Percentiles rank a stretch among this genome's conserved stretches.
Conservation (phyloP, 1,140 invertebrate species). For the Papilio machaon region DNA sequence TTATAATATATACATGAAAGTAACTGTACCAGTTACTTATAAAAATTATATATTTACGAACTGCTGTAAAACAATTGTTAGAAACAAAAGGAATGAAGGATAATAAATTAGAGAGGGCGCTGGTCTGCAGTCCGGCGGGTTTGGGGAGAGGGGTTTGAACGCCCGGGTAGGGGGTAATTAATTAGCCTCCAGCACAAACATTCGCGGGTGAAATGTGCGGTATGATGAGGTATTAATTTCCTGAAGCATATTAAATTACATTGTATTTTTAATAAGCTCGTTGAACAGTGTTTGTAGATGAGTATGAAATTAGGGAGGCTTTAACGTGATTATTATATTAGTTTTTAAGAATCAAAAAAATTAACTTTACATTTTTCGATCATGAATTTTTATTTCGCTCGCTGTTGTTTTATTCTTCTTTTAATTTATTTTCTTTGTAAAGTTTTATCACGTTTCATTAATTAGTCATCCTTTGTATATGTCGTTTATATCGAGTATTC, state of each 20-base stretch:
- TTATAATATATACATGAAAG: neutral
- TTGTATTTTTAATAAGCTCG: slow-evolving; percentile 5
- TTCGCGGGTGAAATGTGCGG: neutral
- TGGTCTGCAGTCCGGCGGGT: neutral
- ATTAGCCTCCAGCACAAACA: slow-evolving; percentile 10
- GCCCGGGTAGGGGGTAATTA: neutral
- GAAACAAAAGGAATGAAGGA: neutral
- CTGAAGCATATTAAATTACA: slow-evolving; percentile 20
- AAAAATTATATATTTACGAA: neutral
- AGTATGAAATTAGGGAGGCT: neutral
- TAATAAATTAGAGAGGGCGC: slow-evolving; percentile 6
- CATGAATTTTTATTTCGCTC: neutral
- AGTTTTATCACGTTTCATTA: too few species aligned
- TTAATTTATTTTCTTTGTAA: too few species aligned
- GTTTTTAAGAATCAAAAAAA: too few species aligned
- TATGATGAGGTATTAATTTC: slow-evolving; percentile 21
- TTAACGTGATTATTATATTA: neutral
- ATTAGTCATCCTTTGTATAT: too few species aligned
- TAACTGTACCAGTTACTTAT: neutral
- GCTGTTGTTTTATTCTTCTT: too few species aligned
- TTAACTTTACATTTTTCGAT: neutral
- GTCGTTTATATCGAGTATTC: too few species aligned
- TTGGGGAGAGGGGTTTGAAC: neutral
- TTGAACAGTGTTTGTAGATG: neutral
- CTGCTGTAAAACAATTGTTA: neutral